These are phyloP conservation scores for Lathronympha strigana DNA, from an alignment of 2,888 invertebrate genomes.

Conservation along the genomic window DNA sequence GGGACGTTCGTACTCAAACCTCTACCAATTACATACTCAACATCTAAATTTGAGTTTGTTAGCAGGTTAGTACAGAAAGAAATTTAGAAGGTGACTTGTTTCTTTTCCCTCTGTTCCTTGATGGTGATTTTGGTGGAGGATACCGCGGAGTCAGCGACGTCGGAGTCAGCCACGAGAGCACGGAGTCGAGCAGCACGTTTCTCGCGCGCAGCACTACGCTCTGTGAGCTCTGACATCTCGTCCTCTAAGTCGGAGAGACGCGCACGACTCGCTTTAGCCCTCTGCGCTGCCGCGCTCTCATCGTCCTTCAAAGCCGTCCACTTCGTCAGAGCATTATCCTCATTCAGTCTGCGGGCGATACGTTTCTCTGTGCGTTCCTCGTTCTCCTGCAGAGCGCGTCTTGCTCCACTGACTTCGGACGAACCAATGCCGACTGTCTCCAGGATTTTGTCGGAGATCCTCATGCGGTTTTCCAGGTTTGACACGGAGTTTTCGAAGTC, in stretches of 20 bases:
- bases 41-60: conserved; percentile 54
- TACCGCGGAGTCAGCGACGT: conserved; percentile 67
- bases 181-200: conserved; percentile 88
- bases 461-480: conserved; percentile 83
- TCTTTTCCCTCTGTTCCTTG: conserved; percentile 77
- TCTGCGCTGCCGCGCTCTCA: conserved; percentile 84
- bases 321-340: conserved; percentile 80
- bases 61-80: conserved; percentile 48
- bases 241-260: conserved; percentile 89
- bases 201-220: conserved; percentile 88
- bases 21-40: conserved; percentile 53
- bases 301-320: conserved; percentile 86
- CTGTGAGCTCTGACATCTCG: conserved; percentile 89
- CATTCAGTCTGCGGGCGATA: conserved; percentile 73
- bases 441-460: conserved; percentile 86
- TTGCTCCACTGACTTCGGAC: conserved; percentile 76
- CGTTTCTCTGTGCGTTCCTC: conserved; percentile 79
- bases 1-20: conserved; percentile 68
- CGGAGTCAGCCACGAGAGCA: conserved; percentile 87
- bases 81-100: conserved; percentile 78
- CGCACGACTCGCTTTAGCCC: conserved; percentile 87
- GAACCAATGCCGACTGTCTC: conserved; percentile 86
- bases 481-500: conserved; percentile 86
- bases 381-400: conserved; percentile 76
- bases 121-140: conserved; percentile 69